Percentiles rank a stretch among this genome's conserved stretches.
Conservation (phyloP, 2,113 vertebrate genomes). For the Canis aureus region DNA sequence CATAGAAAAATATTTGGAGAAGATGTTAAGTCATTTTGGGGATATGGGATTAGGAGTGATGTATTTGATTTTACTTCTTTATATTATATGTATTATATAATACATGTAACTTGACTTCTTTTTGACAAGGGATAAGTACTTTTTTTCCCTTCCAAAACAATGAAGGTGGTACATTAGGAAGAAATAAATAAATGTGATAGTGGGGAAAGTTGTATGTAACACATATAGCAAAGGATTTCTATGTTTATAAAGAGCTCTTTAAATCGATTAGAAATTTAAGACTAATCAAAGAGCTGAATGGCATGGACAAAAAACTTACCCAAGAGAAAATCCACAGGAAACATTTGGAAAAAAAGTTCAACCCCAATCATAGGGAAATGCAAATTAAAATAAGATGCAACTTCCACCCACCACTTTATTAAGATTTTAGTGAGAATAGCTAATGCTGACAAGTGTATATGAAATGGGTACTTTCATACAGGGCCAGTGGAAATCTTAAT, state of each 20-base stretch:
- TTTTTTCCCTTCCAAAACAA: neutral
- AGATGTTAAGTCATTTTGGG: neutral
- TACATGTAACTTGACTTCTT: neutral
- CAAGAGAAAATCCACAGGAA: neutral
- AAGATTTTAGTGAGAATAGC: neutral
- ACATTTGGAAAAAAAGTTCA: neutral
- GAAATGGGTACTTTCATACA: neutral
- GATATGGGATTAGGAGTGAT: neutral
- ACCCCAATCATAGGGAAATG: neutral
- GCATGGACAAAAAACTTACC: neutral
- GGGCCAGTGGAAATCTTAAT: neutral
- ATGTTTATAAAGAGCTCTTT: neutral
- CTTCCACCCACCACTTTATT: neutral
- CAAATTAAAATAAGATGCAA: neutral
- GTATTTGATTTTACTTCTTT: slow-evolving; percentile 26
- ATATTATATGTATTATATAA: neutral
- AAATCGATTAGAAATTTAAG: neutral
- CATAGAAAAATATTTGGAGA: neutral
- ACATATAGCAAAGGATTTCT: neutral
- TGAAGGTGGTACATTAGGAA: neutral
- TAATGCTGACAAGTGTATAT: neutral
- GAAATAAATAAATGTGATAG: neutral
- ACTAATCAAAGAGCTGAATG: neutral
- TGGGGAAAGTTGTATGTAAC: neutral
- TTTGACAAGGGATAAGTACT: neutral